Conservation (phyloP, 2,113 vertebrate genomes). For the Phoenicopterus ruber region DNA sequence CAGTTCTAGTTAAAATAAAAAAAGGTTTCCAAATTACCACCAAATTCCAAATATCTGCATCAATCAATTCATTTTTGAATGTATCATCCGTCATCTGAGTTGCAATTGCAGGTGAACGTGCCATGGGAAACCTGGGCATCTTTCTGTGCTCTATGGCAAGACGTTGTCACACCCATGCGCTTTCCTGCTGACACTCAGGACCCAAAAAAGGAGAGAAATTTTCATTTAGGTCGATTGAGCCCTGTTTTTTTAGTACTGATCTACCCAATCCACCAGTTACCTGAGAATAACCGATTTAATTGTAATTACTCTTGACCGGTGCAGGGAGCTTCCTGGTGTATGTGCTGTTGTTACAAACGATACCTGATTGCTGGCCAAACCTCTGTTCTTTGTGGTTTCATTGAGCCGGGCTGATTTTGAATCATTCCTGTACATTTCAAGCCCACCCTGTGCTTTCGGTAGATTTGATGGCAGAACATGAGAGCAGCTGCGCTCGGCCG, state of each 20-base stretch:
- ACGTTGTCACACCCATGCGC: rapidly evolving
- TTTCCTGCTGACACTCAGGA: not conserved
- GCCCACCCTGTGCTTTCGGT: not conserved
- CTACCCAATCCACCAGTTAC: not conserved
- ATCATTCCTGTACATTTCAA: not conserved
- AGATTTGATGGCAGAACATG: not conserved
- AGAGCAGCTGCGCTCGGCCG: not conserved
- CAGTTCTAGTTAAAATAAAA: not conserved
- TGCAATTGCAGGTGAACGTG: not conserved
- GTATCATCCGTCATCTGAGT: not conserved
- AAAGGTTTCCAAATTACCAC: not conserved
- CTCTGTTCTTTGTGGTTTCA: not conserved
- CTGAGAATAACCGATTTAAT: not conserved
- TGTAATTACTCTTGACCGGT: not conserved
- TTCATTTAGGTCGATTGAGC: not conserved
- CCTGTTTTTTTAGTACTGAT: not conserved
- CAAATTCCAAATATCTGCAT: not conserved
- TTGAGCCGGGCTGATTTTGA: not conserved
- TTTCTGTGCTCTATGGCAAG: not conserved
- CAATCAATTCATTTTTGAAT: not conserved
- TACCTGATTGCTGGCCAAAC: not conserved
- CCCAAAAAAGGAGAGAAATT: not conserved
- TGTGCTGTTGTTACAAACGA: not conserved
- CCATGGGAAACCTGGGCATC: not conserved
- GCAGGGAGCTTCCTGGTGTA: not conserved